Evolutionary conservation across 1,140 invertebrate genomes (phyloP), one percentile per base, ranked within the genome.

Genomic region (Rhagoletis zephyria): DNA sequence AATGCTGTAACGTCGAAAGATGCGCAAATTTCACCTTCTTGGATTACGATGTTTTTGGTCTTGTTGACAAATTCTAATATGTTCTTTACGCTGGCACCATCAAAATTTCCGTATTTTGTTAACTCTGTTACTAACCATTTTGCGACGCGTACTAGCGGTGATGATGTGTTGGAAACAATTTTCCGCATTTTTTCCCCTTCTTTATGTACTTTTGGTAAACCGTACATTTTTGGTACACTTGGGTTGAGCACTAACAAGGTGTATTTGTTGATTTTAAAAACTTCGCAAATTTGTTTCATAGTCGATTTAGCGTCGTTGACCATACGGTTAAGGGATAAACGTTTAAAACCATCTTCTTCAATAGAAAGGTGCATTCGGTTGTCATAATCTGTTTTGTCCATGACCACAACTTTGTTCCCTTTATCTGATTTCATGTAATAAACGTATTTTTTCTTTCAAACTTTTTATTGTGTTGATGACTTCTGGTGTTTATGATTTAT

Each of bases 401-500:
- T 60, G 12, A 60, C 12, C 59, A 60, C 59, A 60, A 60, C 59
- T 60, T 12, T 81, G 48, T 81, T 81, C 6, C 77, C 77, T 42
- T 81, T 81, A 48, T 81, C 77, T 48, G 77, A 16, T 42, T 81
- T 81, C 77, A 81, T 81, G 77, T 81, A 81, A 45, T 48, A 81
- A 81, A 81, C 77, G 14, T 81, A 1, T 51, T 81, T 81, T 16
- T 5, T 45, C 30, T 51, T 81, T 81, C 16, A 81, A 48, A 40
- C n/a, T 48, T 42, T 81, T 81, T 7, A 81, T 81, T 9, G 45
- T 19, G 45, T n/a, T 16, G 9, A 12, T 60, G 59, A 60, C 6
- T 60, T 60, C 59, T 60, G 59, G 6, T 60, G 59, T 60, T 60
- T 60, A 7, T 60, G 59, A 60, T 60, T 12, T 60, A 60, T 60